Conservation (phyloP, 2,888 invertebrate species). For the Eudemis profundana region DNA sequence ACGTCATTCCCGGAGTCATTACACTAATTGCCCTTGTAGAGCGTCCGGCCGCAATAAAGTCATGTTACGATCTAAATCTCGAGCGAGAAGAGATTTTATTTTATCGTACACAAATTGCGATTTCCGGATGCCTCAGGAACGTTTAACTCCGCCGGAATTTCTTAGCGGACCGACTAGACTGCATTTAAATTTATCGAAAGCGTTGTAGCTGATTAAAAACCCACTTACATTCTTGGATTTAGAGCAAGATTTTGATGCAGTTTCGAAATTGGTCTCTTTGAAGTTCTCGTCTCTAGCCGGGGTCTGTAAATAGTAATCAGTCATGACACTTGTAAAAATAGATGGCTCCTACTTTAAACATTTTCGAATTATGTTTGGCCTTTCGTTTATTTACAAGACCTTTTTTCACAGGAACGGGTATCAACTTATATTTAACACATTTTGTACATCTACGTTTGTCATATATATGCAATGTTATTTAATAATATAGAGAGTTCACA, state of each 20-base stretch:
- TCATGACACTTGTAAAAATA: neutral
- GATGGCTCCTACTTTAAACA: neutral
- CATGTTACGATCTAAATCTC: conserved; percentile 29
- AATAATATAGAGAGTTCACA: too few species aligned
- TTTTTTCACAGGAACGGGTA: too few species aligned
- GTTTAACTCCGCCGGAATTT: conserved; percentile 48
- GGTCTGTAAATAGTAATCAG: conserved; percentile 20
- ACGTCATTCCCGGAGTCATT: conserved; percentile 6
- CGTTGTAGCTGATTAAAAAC: conserved; percentile 59
- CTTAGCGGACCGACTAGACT: conserved; percentile 46
- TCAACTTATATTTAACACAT: too few species aligned
- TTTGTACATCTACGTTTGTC: too few species aligned
- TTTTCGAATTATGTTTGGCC: neutral
- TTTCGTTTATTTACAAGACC: too few species aligned
- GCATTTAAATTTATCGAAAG: conserved; percentile 50
- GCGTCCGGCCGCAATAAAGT: conserved; percentile 18
- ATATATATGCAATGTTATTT: too few species aligned
- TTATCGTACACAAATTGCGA: conserved; percentile 44
- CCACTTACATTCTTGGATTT: conserved; percentile 37
- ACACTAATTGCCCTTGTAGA: conserved; percentile 21
- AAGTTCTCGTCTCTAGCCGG: neutral
- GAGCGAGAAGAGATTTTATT: conserved; percentile 32
- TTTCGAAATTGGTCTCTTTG: conserved; percentile 10
- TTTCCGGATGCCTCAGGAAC: conserved; percentile 40
- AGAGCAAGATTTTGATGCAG: conserved; percentile 16